Base-by-base conservation (phyloP, 2,888 invertebrate species). In the Drosophila kokeensis region DNA sequence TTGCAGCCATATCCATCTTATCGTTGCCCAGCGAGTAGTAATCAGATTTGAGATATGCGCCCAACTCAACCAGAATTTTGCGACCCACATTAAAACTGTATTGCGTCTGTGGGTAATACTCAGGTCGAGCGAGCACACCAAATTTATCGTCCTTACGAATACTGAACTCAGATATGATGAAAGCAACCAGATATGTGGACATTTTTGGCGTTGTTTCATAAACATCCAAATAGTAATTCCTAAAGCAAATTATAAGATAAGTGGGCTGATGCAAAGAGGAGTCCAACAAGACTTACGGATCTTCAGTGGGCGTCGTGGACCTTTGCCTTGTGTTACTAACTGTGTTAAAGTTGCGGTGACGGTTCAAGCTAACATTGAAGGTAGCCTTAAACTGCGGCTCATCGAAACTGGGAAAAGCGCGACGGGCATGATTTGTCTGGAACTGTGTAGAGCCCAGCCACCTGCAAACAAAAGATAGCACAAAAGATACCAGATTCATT, bases 1-100 rank as follows among this genome's bases (percentile, higher is more conserved):
- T 94, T 2, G 97, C 97, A n/a, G 97, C 95, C 89, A 97, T 95
- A 89, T 98, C 96, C 92, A 97, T 94, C 91, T 97, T 97, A 7
- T 95, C 94, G 68, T 96, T 93, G 1, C 94, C 94, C 7, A 93
- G 92, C 0, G 90, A 87, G 69, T 94, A 94, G 81, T 95, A 95
- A 11, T 94, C 85, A n/a, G 94, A 89, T 0, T 91, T 94, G 60
- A 96, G 95, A 83, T 95, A 97, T 1, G 93, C 90, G 24, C 94
- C 93, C 55, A 96, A 91, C 57, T 93, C 93, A 1, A 92, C 81
- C 0, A 96, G 92, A 1, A 95, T 92, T 62, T 93, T 91, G 10
- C 93, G 92, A 0, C 95, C 95, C 27, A 96, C 94, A 24, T 96
- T 94, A 7, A 94, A 94, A 0, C 97, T 96, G 86, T 96, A 97